Percentiles rank a stretch among this genome's conserved stretches.
Conservation (phyloP, 1,140 invertebrate genomes). For the Galleria mellonella region DNA sequence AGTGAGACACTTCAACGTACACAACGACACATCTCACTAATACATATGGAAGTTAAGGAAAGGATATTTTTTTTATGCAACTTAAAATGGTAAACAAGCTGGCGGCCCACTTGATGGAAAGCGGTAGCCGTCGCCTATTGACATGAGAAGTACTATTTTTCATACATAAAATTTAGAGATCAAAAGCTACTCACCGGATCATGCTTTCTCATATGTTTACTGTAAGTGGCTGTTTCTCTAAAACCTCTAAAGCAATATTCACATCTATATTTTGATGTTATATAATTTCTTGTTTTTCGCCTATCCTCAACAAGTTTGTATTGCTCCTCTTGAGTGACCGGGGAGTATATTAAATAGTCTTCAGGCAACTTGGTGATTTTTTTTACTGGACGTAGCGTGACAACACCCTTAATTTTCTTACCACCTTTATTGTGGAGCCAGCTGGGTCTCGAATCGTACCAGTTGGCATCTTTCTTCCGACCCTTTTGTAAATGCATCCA, state of each 20-base stretch:
- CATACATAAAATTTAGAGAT: not conserved
- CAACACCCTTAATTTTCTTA: constrained; percentile 25
- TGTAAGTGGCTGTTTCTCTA: constrained; percentile 33
- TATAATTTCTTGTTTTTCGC: constrained; percentile 44
- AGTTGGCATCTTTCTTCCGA: constrained; percentile 26
- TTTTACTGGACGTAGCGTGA: constrained; percentile 18
- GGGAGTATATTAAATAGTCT: constrained; percentile 43
- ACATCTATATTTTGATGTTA: constrained; percentile 47
- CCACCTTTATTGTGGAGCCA: constrained; percentile 25
- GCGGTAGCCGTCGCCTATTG: too few species aligned
- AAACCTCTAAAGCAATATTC: constrained; percentile 52
- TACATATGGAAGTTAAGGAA: too few species aligned
- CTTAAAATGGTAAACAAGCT: too few species aligned
- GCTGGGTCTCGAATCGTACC: constrained; percentile 29
- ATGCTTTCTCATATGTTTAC: constrained; percentile 63
- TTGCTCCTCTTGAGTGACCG: constrained; percentile 51
- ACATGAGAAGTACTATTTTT: too few species aligned
- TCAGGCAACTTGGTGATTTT: constrained; percentile 34
- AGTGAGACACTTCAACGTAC: too few species aligned
- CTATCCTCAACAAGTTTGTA: constrained; percentile 40
- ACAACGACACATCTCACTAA: too few species aligned
- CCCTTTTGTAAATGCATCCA: constrained; percentile 44
- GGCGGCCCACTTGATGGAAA: too few species aligned
- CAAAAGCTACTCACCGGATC: constrained; percentile 41
- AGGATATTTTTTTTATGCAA: too few species aligned